Evolutionary conservation across 1,140 invertebrate species (phyloP).

Genomic region (Drosophila willistoni): DNA sequence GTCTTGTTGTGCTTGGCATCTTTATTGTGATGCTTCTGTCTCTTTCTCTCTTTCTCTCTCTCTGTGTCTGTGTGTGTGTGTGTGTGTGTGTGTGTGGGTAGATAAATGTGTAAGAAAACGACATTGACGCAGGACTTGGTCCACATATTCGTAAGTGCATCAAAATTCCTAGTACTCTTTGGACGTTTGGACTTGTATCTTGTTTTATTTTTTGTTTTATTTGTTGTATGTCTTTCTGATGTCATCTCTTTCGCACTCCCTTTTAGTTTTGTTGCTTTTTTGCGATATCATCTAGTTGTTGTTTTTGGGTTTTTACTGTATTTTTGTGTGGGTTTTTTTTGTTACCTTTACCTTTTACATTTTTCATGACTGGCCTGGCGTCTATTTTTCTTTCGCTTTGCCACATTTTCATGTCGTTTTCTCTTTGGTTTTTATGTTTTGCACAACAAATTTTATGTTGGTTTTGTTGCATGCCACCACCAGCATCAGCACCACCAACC

Average conservation of each 20-base stretch:
- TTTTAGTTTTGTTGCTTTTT: constrained; percentile 13
- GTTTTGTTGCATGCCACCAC: constrained; percentile 54
- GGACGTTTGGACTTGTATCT: constrained; percentile 64
- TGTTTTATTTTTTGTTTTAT: constrained; percentile 49
- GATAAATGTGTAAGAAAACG: constrained; percentile 27
- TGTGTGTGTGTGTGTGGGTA: constrained; percentile 7
- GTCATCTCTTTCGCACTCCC: background rate
- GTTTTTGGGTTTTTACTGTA: background rate
- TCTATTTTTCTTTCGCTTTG: constrained; percentile 43
- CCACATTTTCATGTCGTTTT: constrained; percentile 71
- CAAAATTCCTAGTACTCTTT: constrained; percentile 68
- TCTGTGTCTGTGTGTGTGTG: constrained; percentile 18
- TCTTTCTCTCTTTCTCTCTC: constrained; percentile 15
- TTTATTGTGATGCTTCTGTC: constrained; percentile 38
- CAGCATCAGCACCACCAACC: too few relatives aligned
- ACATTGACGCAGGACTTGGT: constrained; percentile 20
- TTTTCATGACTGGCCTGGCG: constrained; percentile 31
- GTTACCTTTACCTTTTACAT: constrained; percentile 11
- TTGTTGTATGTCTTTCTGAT: constrained; percentile 8
- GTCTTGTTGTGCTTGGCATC: constrained; percentile 30
- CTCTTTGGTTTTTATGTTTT: constrained; percentile 77
- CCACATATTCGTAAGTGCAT: constrained; percentile 67
- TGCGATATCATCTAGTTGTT: constrained; percentile 19
- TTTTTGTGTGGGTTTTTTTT: constrained; percentile 9
- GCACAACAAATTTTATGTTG: constrained; percentile 77